Evolutionary conservation across 2,888 invertebrate genomes (phyloP).

Genomic region (Celastrina argiolus): DNA sequence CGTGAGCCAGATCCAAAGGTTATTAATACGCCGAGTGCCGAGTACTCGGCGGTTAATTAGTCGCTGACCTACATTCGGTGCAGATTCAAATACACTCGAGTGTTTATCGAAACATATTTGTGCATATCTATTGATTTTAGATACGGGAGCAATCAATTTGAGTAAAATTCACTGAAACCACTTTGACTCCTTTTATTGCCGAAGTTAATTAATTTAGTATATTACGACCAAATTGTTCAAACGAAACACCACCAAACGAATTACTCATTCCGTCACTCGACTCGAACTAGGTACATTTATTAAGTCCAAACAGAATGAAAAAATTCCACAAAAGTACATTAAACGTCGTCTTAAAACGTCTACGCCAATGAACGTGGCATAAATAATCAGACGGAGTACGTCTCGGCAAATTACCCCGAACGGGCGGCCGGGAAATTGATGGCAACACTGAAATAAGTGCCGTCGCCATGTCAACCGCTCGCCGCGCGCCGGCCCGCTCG

Average conservation of each 20-base stretch:
- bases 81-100: slow-evolving; percentile 7
- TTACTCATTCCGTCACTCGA: slow-evolving; percentile 6
- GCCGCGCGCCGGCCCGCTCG: not conserved
- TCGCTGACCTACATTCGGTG: not conserved
- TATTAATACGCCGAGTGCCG: slow-evolving; percentile 9
- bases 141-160: no score
- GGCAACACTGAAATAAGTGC: slow-evolving; percentile 44
- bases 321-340: slow-evolving; percentile 19
- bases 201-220: not conserved
- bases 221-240: not conserved
- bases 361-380: slow-evolving; percentile 57
- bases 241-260: not conserved
- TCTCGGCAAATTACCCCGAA: slow-evolving; percentile 68
- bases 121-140: not conserved
- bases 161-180: no score
- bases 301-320: slow-evolving; percentile 22
- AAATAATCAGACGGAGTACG: slow-evolving; percentile 62
- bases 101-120: not conserved
- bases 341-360: slow-evolving; percentile 41
- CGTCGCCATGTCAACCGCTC: slow-evolving; percentile 40
- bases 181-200: no score
- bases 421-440: slow-evolving; percentile 50
- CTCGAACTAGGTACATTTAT: slow-evolving; percentile 16
- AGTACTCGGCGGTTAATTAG: slow-evolving; percentile 1
- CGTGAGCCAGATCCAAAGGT: not conserved